Evolutionary conservation across 2,888 invertebrate species (phyloP).

Genomic region (Ophion obscuratus): DNA sequence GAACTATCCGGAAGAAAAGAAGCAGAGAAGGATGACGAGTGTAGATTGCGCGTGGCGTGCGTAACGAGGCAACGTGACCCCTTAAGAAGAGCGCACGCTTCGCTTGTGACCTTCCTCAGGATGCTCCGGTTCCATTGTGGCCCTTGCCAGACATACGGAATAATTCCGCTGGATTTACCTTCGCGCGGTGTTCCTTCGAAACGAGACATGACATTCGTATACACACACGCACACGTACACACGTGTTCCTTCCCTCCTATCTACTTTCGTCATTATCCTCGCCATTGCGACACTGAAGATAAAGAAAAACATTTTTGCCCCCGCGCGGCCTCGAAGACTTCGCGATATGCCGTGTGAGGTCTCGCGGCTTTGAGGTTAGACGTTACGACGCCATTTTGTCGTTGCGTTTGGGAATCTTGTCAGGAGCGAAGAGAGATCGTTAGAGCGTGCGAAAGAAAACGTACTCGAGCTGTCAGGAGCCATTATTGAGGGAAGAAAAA

Average conservation of each 20-base stretch:
- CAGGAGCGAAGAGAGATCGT: not conserved
- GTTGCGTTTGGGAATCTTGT: not conserved
- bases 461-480: conserved; percentile 1
- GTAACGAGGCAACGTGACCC: conserved; percentile 66
- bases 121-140: conserved; percentile 59
- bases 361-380: conserved; percentile 12
- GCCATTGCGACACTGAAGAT: conserved; percentile 21
- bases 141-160: conserved; percentile 20
- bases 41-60: conserved; percentile 61
- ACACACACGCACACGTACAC: not conserved
- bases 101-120: conserved; percentile 62
- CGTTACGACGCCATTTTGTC: conserved; percentile 26
- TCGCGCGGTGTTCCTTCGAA: conserved; percentile 35
- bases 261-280: conserved; percentile 42
- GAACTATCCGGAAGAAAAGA: not conserved
- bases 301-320: not conserved
- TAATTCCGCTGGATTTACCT: conserved; percentile 21
- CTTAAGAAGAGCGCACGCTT: conserved; percentile 57
- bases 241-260: conserved; percentile 25
- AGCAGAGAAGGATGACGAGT: conserved; percentile 36
- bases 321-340: not conserved
- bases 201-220: conserved; percentile 59
- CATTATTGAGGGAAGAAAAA: conserved; percentile 18
- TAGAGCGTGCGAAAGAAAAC: conserved; percentile 40
- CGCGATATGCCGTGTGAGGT: not conserved